These are phyloP conservation scores for Reticulitermes speratus DNA, from an alignment of 1,140 invertebrate genomes.

Conservation along the genomic window DNA sequence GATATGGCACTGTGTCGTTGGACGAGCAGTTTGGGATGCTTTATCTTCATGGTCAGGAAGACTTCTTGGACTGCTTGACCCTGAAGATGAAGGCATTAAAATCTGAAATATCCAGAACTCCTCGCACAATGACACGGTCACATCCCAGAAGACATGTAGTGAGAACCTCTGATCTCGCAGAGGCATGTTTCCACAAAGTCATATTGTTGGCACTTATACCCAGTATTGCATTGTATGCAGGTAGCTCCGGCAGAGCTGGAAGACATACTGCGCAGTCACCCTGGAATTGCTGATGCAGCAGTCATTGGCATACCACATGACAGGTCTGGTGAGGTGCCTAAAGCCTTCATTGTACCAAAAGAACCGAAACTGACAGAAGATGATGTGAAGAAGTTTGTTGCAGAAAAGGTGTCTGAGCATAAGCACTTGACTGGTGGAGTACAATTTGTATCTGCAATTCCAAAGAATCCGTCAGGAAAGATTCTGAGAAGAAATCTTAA, in stretches of 20 bases:
- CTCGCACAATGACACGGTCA: no score
- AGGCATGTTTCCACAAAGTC: no score
- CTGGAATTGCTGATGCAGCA: constrained; percentile 50
- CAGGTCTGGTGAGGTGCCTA: constrained; percentile 51
- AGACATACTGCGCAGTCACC: constrained; percentile 50
- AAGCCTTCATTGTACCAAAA: constrained; percentile 43
- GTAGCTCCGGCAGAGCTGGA: constrained; percentile 53
- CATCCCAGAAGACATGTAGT: no score
- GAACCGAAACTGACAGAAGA: constrained; percentile 2
- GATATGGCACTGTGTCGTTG: no score
- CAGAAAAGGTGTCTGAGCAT: constrained; percentile 42
- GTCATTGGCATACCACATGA: constrained; percentile 54
- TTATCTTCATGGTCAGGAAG: no score
- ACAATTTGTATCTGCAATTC: constrained; percentile 61
- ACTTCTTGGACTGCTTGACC: no score
- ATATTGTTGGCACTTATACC: no score
- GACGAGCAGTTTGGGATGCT: no score
- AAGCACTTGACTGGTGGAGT: constrained; percentile 62
- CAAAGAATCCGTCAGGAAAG: constrained; percentile 65
- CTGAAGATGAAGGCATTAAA: no score
- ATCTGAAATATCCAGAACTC: no score
- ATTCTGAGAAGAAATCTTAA: constrained; percentile 61
- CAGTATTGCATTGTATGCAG: not conserved
- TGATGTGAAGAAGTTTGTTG: constrained; percentile 13
- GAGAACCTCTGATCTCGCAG: no score